These are phyloP conservation scores for Vulpes ferrilata DNA, from an alignment of 2,113 vertebrate species.

Conservation along the genomic window DNA sequence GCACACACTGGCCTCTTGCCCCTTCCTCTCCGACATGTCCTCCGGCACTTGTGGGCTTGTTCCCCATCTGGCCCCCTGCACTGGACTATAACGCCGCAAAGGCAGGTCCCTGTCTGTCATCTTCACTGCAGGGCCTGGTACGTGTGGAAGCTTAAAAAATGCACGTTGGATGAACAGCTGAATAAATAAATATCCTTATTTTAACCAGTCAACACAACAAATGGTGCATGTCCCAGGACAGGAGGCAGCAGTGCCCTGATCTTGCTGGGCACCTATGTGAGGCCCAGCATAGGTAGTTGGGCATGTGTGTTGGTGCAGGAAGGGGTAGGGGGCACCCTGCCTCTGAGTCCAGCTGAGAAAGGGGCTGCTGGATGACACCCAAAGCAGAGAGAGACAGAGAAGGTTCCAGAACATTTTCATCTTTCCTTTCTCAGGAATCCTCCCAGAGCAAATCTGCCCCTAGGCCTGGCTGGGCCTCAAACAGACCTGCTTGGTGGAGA, in stretches of 20 bases:
- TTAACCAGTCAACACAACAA: not conserved
- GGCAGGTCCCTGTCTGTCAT: not conserved
- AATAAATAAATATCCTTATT: not conserved
- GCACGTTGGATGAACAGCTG: not conserved
- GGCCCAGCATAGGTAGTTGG: not conserved
- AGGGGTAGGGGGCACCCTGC: not conserved
- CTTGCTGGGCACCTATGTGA: not conserved
- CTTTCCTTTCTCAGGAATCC: not conserved
- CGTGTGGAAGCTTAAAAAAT: not conserved
- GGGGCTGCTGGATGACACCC: not conserved
- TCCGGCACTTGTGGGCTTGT: not conserved
- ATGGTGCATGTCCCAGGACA: not conserved
- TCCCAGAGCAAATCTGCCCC: not conserved
- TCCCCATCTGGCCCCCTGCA: not conserved
- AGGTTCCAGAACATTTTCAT: not conserved
- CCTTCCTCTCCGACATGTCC: not conserved
- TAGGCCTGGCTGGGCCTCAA: not conserved
- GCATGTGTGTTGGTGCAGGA: fast-evolving
- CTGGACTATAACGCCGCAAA: not conserved
- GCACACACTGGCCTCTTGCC: not conserved
- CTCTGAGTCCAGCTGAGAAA: not conserved
- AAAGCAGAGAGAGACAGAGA: not conserved
- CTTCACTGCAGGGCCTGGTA: not conserved
- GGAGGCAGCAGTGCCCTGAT: fast-evolving
- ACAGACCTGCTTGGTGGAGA: not conserved